A percentile compares a stretch with the other conserved stretches of the same genome.
These are phyloP conservation scores for Spilosoma lubricipeda DNA, from an alignment of 2,888 invertebrate species.

Conservation along the genomic window DNA sequence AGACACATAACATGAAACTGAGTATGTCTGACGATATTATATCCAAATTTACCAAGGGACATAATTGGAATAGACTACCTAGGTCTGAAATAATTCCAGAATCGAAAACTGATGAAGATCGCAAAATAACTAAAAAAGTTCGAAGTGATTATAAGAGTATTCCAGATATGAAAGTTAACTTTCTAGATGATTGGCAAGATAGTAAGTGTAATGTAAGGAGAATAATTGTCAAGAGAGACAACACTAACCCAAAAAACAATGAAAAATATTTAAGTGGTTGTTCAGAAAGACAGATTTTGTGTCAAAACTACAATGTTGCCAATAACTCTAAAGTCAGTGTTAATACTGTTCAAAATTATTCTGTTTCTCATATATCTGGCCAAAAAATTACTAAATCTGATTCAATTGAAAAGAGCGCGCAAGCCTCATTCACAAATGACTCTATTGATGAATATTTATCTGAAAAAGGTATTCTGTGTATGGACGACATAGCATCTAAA, in stretches of 20 bases:
- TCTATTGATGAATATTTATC: constrained; percentile 76
- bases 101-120: constrained; percentile 58
- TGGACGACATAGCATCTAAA: constrained; percentile 68
- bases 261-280: constrained; percentile 18
- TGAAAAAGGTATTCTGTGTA: constrained; percentile 65
- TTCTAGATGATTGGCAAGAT: not conserved
- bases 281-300: constrained; percentile 70
- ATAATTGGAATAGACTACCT: constrained; percentile 70
- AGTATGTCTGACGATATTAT: constrained; percentile 80
- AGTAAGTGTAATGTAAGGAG: constrained; percentile 1
- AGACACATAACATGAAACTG: constrained; percentile 57
- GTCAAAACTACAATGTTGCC: constrained; percentile 62
- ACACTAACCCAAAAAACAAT: not conserved
- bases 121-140: constrained; percentile 25
- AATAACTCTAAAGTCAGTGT: constrained; percentile 20
- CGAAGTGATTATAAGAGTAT: not conserved
- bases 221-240: not conserved
- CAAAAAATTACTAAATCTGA: constrained; percentile 41
- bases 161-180: constrained; percentile 18
- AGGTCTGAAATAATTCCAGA: constrained; percentile 60
- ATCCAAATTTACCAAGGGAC: constrained; percentile 73
- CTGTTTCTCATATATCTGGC: not conserved
- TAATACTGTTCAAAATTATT: constrained; percentile 12
- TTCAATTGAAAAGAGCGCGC: constrained; percentile 69
- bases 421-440: constrained; percentile 74